These are phyloP conservation scores for Ameiurus melas DNA, from an alignment of 2,113 vertebrate species.

Conservation along the genomic window DNA sequence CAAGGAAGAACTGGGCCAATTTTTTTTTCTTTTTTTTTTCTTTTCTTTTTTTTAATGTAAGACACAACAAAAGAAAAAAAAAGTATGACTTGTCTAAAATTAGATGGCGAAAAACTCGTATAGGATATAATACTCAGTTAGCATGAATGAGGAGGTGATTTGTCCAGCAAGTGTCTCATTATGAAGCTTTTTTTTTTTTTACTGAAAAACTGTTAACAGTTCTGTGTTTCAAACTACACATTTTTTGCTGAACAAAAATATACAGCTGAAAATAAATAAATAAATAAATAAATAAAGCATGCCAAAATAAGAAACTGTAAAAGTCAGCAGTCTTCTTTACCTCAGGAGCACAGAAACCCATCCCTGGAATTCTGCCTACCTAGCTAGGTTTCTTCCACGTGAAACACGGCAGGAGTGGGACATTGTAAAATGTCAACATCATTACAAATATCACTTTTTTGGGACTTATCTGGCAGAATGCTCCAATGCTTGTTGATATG, in stretches of 20 bases:
- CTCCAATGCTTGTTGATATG: not conserved
- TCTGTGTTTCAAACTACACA: not conserved
- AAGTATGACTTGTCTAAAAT: not conserved
- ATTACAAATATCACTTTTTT: not conserved
- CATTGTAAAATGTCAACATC: not conserved
- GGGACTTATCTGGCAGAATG: not conserved
- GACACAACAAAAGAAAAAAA: not conserved
- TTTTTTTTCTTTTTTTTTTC: not conserved
- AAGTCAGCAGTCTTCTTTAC: not conserved
- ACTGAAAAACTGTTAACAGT: too few species aligned
- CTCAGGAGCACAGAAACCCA: not conserved
- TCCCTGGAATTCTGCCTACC: not conserved
- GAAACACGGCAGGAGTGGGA: not conserved
- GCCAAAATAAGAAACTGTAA: not conserved
- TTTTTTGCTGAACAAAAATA: not conserved
- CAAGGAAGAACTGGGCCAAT: not conserved
- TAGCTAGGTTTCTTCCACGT: not conserved
- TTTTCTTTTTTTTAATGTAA: too few species aligned
- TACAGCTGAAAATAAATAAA: not conserved
- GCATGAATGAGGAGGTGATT: not conserved
- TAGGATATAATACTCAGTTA: not conserved
- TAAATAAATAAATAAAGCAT: too few species aligned
- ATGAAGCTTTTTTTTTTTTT: not conserved
- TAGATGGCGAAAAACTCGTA: not conserved
- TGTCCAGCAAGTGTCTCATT: not conserved